phyloP scores from a whole-genome alignment of 1,140 invertebrate species.

The Heliconius eleuchia region DNA sequence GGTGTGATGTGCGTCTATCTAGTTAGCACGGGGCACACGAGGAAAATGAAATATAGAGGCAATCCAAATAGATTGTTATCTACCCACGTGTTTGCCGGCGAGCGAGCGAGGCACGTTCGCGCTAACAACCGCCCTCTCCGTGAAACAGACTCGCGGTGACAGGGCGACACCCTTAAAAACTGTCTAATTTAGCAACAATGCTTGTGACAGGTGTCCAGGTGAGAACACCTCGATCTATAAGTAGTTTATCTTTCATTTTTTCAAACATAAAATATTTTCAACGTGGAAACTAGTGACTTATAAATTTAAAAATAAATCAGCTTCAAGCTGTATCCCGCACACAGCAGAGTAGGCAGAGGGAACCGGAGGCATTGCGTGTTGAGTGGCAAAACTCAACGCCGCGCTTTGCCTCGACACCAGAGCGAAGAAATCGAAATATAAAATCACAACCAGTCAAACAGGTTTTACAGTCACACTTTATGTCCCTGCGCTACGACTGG shows the following conservation, averaged over 20 bases:
- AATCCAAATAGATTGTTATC: constrained; percentile 82
- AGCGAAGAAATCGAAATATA: too few relatives aligned
- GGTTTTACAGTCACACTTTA: too few relatives aligned
- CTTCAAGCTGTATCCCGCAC: too few relatives aligned
- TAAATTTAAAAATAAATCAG: background rate
- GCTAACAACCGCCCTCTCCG: constrained; percentile 70
- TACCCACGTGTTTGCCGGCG: constrained; percentile 80
- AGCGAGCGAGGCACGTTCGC: constrained; percentile 71
- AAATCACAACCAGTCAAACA: too few relatives aligned
- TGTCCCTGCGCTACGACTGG: too few relatives aligned
- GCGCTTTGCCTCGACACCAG: too few relatives aligned
- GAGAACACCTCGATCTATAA: background rate
- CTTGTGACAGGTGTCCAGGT: constrained; percentile 66
- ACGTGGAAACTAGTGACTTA: background rate
- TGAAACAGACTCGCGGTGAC: constrained; percentile 59
- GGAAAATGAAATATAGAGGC: constrained; percentile 82
- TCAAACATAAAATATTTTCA: background rate
- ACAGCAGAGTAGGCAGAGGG: too few relatives aligned
- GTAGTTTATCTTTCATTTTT: background rate
- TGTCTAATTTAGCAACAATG: constrained; percentile 62
- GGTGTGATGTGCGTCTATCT: constrained; percentile 65
- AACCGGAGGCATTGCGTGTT: too few relatives aligned
- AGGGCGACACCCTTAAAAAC: constrained; percentile 59
- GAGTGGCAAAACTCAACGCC: too few relatives aligned
- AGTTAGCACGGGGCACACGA: constrained; percentile 74